These are phyloP conservation scores for Colletes collaris DNA, from an alignment of 2,888 invertebrate genomes.

Conservation along the genomic window DNA sequence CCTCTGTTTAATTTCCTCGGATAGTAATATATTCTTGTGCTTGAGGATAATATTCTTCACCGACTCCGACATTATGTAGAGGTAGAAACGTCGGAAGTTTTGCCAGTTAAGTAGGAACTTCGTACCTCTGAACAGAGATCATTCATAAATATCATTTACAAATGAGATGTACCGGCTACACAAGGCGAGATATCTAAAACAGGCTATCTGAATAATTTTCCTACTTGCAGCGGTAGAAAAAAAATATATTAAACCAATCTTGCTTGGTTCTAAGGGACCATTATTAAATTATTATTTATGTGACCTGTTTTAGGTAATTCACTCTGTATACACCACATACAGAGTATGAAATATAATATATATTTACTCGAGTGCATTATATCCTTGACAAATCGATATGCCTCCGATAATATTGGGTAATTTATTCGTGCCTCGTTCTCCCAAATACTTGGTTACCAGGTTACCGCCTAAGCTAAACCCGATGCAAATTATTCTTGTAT, in stretches of 20 bases:
- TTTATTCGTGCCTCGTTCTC: slow-evolving; percentile 88
- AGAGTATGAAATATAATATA: too few relatives aligned
- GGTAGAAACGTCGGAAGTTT: slow-evolving; percentile 94
- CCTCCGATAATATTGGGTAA: slow-evolving; percentile 92
- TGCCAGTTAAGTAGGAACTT: slow-evolving; percentile 93
- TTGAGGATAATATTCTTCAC: slow-evolving; percentile 94
- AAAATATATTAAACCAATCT: too few relatives aligned
- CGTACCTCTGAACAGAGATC: slow-evolving; percentile 86
- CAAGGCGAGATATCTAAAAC: too few relatives aligned
- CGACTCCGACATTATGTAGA: slow-evolving; percentile 97
- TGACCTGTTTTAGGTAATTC: too few relatives aligned
- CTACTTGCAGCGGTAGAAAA: too few relatives aligned
- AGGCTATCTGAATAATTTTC: too few relatives aligned
- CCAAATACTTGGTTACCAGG: slow-evolving; percentile 95
- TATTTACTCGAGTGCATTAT: slow-evolving; percentile 94
- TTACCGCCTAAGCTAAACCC: slow-evolving; percentile 98
- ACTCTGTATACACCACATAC: too few relatives aligned
- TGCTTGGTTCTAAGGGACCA: too few relatives aligned
- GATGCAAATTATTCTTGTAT: slow-evolving; percentile 91
- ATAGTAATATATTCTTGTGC: slow-evolving; percentile 90
- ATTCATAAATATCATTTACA: neutral
- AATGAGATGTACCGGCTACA: too few relatives aligned
- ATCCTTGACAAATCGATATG: slow-evolving; percentile 97
- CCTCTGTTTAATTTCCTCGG: slow-evolving; percentile 88
- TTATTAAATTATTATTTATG: too few relatives aligned